phyloP scores from a whole-genome alignment of 37 sponge, comb jelly and placozoan species.

The Chondrilla cf. caribensis region DNA sequence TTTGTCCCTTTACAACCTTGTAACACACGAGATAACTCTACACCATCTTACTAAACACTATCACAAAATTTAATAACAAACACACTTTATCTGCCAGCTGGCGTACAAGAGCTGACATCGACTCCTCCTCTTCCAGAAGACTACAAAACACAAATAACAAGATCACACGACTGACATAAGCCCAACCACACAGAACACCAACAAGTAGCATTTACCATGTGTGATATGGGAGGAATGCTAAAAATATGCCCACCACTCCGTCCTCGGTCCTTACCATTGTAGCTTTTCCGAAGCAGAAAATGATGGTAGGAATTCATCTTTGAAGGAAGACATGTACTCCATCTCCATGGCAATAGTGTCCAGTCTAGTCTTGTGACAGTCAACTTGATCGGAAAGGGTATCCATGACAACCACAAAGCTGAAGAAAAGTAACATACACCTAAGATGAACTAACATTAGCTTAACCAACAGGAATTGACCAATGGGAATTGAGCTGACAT shows the following conservation, averaged over 20 bases:
- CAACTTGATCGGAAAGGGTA: background rate
- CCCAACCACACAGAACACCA: background rate
- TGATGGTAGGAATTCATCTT: background rate
- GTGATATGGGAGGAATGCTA: background rate
- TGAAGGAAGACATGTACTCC: background rate
- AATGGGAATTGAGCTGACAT: no score
- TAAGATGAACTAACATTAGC: no score
- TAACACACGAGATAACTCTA: background rate
- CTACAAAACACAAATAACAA: background rate
- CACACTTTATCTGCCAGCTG: background rate
- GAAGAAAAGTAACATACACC: no score
- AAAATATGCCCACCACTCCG: no score
- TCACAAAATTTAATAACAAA: no score
- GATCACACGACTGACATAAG: no score
- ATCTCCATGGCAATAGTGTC: constrained; percentile 7
- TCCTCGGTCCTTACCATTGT: background rate
- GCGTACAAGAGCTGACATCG: background rate
- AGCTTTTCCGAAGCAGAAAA: background rate
- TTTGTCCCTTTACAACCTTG: background rate
- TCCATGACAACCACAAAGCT: background rate
- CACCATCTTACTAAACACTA: background rate
- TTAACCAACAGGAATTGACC: no score
- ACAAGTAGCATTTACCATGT: background rate
- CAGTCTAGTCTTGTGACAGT: background rate
- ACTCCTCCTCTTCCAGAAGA: constrained; percentile 1